Base-by-base conservation (phyloP, 2,888 invertebrate species). In the Epinotia demarniana region DNA sequence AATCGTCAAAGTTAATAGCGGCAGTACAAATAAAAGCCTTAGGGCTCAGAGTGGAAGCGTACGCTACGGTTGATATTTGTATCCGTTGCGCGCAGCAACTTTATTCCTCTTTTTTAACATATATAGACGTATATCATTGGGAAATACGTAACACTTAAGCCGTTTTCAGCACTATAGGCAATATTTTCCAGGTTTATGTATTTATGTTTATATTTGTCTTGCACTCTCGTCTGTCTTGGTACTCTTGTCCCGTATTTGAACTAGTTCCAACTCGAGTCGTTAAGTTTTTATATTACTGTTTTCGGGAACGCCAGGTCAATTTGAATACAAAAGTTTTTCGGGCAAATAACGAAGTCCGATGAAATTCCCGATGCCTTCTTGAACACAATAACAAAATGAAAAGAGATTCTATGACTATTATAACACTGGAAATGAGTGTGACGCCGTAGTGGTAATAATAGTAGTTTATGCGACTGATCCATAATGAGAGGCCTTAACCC, bases 1-100 rank as follows among this genome's bases (percentile, higher is more conserved):
- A 84, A 84, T 84, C 85, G 83, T 88, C 85, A 86, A 87, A 88
- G 86, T 86, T 89, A 87, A 87, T 85, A 85, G 82, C 82, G 81
- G 81, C 79, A 79, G 82, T 81, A 80, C 84, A 89, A 89, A 89
- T 85, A 89, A 83, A 84, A 81, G 80, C 81, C 80, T 81, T 75
- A 78, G 78, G 81, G 82, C 70, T 82, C 80, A 82, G 53, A 27
- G 23, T 53, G 19, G 64, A 53, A 77, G 77, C 77, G 77, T 77
- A 77, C 73, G 58, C 81, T 77, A 78, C 79, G 78, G 79, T 82
- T 80, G 77, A 81, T 87, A 84, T 86, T 86, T 86, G 83, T 84
- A 83, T 82, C 81, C 78, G 80, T 78, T 81, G 80, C 77, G 78
- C 77, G 73, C 77, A 78, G 77, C 76, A 81, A 81, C 80, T 83